phyloP scores from a whole-genome alignment of 1,140 invertebrate genomes.

The Hypsibius dujardini region DNA sequence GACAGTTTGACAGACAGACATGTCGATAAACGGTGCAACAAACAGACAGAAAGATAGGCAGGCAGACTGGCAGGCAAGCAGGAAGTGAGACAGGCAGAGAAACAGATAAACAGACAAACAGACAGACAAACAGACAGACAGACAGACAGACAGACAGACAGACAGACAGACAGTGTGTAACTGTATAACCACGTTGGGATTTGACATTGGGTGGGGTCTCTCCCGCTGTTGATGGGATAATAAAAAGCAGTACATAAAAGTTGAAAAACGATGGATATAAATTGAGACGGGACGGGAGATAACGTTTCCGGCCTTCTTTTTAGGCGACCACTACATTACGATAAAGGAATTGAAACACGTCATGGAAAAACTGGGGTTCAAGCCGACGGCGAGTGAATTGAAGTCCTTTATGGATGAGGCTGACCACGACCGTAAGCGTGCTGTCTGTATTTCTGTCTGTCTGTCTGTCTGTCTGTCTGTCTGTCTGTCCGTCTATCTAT shows the following conservation, averaged over 20 bases:
- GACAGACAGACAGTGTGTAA: too few relatives aligned
- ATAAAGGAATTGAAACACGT: slow-evolving; percentile 1
- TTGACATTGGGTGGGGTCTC: too few relatives aligned
- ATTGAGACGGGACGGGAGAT: too few relatives aligned
- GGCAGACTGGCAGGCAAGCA: not conserved
- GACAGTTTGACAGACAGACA: not conserved
- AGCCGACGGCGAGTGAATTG: not conserved
- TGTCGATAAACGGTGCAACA: not conserved
- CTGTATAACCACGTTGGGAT: too few relatives aligned
- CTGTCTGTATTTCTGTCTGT: not conserved
- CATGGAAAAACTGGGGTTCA: slow-evolving; percentile 8
- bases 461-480: too few relatives aligned
- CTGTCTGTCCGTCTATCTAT: too few relatives aligned
- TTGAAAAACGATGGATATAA: too few relatives aligned
- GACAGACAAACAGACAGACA: not conserved
- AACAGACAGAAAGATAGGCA: too few relatives aligned
- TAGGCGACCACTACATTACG: slow-evolving; percentile 10
- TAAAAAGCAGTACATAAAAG: too few relatives aligned
- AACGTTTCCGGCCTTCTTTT: not conserved
- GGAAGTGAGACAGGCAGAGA: not conserved
- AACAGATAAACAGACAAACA: not conserved
- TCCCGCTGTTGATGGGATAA: too few relatives aligned
- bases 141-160: not conserved
- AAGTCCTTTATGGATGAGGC: slow-evolving; percentile 7
- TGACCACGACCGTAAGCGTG: not conserved